A percentile compares a stretch with the other conserved stretches of the same genome.
These are phyloP conservation scores for Gambusia affinis DNA, from an alignment of 2,113 vertebrate species.

Conservation along the genomic window DNA sequence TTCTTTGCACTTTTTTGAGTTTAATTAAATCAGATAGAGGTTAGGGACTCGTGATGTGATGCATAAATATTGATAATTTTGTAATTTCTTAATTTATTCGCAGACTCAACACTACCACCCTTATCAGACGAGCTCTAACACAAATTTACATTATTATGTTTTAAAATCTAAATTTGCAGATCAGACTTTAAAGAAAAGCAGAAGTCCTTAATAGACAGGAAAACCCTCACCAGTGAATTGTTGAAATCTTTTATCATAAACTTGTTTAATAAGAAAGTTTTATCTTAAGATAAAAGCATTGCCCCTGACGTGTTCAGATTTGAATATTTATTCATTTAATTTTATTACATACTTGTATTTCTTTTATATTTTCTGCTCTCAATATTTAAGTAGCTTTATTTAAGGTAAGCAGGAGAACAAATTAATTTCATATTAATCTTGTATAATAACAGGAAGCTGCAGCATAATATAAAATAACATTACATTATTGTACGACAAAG, in stretches of 20 bases:
- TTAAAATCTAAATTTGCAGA: neutral
- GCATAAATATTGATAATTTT: neutral
- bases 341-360: neutral
- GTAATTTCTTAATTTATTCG: neutral
- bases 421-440: neutral
- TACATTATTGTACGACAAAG: no score
- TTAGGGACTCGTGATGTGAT: neutral
- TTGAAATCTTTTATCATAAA: no score
- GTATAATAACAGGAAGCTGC: no score
- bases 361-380: neutral
- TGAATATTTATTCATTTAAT: no score
- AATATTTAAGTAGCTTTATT: neutral
- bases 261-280: neutral
- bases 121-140: neutral
- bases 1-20: neutral
- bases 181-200: neutral
- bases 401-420: neutral
- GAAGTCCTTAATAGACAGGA: no score
- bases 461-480: no score
- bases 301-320: no score
- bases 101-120: neutral
- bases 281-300: neutral
- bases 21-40: neutral
- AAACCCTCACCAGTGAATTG: no score
- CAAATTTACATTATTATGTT: no score